Evolutionary conservation across 2,888 invertebrate species (phyloP), one percentile per base, ranked within the genome.

Genomic region (Alsophila aescularia): DNA sequence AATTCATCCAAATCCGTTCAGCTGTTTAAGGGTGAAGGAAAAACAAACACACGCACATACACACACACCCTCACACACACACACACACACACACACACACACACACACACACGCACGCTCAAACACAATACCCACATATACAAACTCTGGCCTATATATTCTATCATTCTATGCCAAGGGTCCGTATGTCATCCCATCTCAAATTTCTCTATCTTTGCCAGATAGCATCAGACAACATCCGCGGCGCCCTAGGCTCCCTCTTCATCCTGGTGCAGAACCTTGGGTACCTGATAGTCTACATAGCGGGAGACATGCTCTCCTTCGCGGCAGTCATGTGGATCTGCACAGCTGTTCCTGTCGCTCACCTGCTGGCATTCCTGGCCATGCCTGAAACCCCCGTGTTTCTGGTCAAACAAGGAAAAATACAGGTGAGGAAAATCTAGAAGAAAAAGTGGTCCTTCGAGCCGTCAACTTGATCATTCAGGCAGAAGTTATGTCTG

Each of bases 301-400:
- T 91, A 43, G 85, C 84, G 0, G 91, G 91, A 0, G 91, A 91
- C 63, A 31, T 83, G 41, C 62, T 91, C 32, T 79, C 88, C 5
- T 90, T 90, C 69, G 60, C 63, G 0, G 73, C 85, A 0, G 90
- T 90, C 5, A 77, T 87, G 71, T 91, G 90, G 88, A 68, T 90
- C 8, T 91, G 91, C 59, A 79, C 84, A 0, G 82, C 85, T 0
- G 85, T 91, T 2, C 91, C 91, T 0, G 77, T 81, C 1, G 54
- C 87, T 3, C 90, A 90, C 43, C 58, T 90, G 0, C 27, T 90
- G 0, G 73, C 75, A 0, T 91, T 90, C 72, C 62, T 89, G 0
- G 79, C 81, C 2, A 90, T 91, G 90, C 92, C 92, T 0, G 92
- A 92, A 62, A 91, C 92, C 0, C 92, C 92, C 0, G 89, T 89